Base-by-base conservation (phyloP, 2,113 vertebrate genomes). In the Climacteris rufus region DNA sequence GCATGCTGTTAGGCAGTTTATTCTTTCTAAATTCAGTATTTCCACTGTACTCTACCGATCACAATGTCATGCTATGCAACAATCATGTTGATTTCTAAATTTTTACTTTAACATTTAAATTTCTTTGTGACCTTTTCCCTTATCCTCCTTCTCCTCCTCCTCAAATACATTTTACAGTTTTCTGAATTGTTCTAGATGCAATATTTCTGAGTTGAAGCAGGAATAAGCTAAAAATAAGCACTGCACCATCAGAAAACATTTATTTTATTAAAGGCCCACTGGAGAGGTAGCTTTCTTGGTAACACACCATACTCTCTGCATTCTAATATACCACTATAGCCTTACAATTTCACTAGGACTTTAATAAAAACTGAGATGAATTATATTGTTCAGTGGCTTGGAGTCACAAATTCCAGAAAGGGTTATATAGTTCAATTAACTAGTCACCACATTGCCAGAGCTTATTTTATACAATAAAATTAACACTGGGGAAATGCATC, bases 401-500 rank as follows among this genome's bases (percentile, higher is more conserved):
- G 81, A 95, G 93, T 95, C 94, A 90, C 90, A 92, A 94, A 94
- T 92, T 94, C 86, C 84, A 90, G 93, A 76, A 89, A 94, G 77
- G 95, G 93, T 94, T 95, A 84, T 92, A 83, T 66, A 94, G 93
- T 96, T 94, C 89, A 93, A 95, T 93, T 93, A 95, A 95, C 71
- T 54, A 83, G 80, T 64, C 82, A 81, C 85, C 79, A 82, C 87
- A 33, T 81, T 87, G 88, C 83, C 81, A 89, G 76, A 57, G 61
- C 80, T 90, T 81, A 66, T 95, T 94, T 95, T 88, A 82, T 44
- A 66, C 59, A 76, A 40, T 63, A 52, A 92, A 93, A 95, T 94
- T 91, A 91, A 86, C 28, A 5, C 72, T 52, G 70, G 80, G 76
- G 50, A 95, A 96, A 75, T 15, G 49, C 86, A 81, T 87, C 89